phyloP scores from a whole-genome alignment of 2,888 invertebrate genomes.

The Leptinotarsa haldemani region DNA sequence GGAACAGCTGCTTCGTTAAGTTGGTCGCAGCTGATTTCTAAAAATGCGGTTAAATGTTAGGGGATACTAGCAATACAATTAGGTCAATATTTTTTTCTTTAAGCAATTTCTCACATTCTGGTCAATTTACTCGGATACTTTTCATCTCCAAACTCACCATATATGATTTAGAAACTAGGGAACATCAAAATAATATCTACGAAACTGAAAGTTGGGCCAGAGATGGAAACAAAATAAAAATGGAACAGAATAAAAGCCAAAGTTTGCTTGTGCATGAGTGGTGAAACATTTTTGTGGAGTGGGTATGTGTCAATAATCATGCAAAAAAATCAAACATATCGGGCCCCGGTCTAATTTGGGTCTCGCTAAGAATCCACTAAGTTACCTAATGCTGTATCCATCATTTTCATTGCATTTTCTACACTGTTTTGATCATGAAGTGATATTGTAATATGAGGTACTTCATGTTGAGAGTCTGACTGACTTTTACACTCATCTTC shows the following conservation, averaged over 20 bases:
- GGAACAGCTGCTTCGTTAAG: slow-evolving; percentile 60
- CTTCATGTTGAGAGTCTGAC: slow-evolving; percentile 41
- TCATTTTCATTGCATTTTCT: not conserved
- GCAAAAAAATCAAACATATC: slow-evolving; percentile 64
- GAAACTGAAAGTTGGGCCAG: slow-evolving; percentile 44
- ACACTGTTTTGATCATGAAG: slow-evolving; percentile 40
- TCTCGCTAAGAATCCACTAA: slow-evolving; percentile 36
- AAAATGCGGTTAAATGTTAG: slow-evolving; percentile 65
- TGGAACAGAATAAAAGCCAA: slow-evolving; percentile 55
- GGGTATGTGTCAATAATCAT: slow-evolving; percentile 45
- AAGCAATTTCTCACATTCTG: slow-evolving; percentile 52
- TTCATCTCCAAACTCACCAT: slow-evolving; percentile 48
- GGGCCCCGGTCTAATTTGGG: slow-evolving; percentile 58
- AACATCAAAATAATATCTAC: slow-evolving; percentile 50
- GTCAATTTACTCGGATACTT: slow-evolving; percentile 46
- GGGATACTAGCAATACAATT: slow-evolving; percentile 60
- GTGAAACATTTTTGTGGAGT: slow-evolving; percentile 33
- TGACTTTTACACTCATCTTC: slow-evolving; percentile 51
- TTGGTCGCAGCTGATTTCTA: slow-evolving; percentile 64
- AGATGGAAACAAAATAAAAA: slow-evolving; percentile 43
- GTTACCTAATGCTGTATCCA: slow-evolving; percentile 15
- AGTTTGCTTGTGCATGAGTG: slow-evolving; percentile 57
- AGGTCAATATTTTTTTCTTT: slow-evolving; percentile 39
- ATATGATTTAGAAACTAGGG: slow-evolving; percentile 34
- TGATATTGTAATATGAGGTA: slow-evolving; percentile 57